Evolutionary conservation across 2,113 vertebrate species (phyloP).

Genomic region (Perccottus glenii): DNA sequence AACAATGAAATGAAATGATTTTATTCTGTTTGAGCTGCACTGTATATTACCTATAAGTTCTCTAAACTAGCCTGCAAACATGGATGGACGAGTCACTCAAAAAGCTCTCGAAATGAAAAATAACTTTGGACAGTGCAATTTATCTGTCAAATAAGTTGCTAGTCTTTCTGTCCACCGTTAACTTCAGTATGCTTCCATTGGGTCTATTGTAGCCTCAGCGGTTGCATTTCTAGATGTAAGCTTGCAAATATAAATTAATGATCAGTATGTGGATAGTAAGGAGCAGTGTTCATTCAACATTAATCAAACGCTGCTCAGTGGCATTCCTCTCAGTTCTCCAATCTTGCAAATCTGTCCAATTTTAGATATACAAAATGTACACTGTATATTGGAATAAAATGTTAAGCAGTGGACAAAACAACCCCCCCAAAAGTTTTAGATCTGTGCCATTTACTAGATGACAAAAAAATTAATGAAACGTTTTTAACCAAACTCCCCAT

Average conservation of each 20-base stretch:
- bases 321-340: background rate
- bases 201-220: background rate
- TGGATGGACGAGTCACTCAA: background rate
- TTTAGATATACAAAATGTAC: background rate
- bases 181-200: no score
- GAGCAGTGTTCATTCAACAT: background rate
- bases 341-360: background rate
- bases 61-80: background rate
- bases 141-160: no score
- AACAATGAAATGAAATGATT: background rate
- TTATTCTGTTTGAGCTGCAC: background rate
- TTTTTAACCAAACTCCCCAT: slow-evolving; percentile 3
- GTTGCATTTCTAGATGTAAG: background rate
- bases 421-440: slow-evolving; percentile 2
- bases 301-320: background rate
- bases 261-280: background rate
- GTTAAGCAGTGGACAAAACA: background rate
- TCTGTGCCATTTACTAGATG: background rate
- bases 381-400: no score
- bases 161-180: no score
- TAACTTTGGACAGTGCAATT: background rate
- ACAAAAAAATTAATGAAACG: slow-evolving; percentile 15
- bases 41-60: background rate
- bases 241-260: background rate
- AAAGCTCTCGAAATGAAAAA: background rate